Evolutionary conservation across 2,113 vertebrate species (phyloP).

Genomic region (Hippocampus abdominalis): DNA sequence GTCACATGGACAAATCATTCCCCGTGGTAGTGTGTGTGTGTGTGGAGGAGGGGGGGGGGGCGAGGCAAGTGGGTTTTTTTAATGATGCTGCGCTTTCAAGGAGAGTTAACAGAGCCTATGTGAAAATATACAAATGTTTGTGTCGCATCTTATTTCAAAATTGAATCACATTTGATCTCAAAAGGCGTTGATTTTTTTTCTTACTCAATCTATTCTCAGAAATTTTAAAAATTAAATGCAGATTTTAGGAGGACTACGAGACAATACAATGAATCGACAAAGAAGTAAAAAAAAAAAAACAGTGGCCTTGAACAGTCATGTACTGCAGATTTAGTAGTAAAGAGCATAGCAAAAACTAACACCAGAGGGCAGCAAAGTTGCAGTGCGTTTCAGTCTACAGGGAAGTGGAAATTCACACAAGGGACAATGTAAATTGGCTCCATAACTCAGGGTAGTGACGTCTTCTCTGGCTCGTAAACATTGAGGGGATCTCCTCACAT

Average conservation of each 20-base stretch:
- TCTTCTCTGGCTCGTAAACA: slow-evolving; percentile 11
- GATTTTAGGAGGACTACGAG: not conserved
- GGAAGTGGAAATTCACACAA: slow-evolving; percentile 33
- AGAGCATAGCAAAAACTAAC: not conserved
- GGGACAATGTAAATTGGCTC: not conserved
- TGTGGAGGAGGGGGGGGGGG: not conserved
- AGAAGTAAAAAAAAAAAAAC: slow-evolving; percentile 9
- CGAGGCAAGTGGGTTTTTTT: slow-evolving; percentile 7
- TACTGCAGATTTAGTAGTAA: not conserved
- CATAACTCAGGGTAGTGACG: not conserved
- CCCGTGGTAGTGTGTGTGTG: slow-evolving; percentile 14
- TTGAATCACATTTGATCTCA: not conserved
- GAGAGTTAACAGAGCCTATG: not conserved
- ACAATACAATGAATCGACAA: slow-evolving; percentile 3
- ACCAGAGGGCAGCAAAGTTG: slow-evolving; percentile 60
- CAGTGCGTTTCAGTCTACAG: not conserved
- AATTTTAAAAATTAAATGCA: not conserved
- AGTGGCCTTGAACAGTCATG: not conserved
- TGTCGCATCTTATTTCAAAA: slow-evolving; percentile 5
- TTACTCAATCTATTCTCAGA: no score
- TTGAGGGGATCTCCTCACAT: slow-evolving; percentile 17
- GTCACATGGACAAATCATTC: slow-evolving; percentile 39
- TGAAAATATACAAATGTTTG: slow-evolving; percentile 1
- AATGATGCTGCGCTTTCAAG: slow-evolving; percentile 2
- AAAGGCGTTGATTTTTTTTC: no score